phyloP scores from a whole-genome alignment of 2,888 invertebrate species.

The Watsonalla cultraria region DNA sequence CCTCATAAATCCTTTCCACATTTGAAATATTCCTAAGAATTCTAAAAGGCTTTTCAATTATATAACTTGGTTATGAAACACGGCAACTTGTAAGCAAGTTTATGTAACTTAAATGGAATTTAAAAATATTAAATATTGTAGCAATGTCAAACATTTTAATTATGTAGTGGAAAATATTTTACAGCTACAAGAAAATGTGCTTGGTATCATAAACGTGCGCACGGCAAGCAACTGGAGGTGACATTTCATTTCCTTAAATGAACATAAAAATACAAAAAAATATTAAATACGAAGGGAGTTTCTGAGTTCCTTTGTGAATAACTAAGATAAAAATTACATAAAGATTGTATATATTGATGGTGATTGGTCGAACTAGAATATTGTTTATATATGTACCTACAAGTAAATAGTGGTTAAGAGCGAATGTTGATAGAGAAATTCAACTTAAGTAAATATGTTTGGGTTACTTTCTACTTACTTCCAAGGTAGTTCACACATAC shows the following conservation, averaged over 20 bases:
- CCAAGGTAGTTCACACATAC: background rate
- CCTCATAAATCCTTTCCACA: too few relatives aligned
- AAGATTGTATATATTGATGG: too few relatives aligned
- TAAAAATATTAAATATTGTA: background rate
- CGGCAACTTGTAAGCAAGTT: too few relatives aligned
- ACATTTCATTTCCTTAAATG: background rate
- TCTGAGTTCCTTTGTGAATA: too few relatives aligned
- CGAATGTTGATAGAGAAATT: background rate
- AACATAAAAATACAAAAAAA: background rate
- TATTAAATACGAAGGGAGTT: too few relatives aligned
- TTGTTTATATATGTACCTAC: too few relatives aligned
- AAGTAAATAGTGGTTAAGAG: too few relatives aligned
- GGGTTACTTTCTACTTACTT: background rate
- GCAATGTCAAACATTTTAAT: background rate
- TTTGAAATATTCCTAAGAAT: too few relatives aligned
- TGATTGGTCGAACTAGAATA: too few relatives aligned
- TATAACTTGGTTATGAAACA: too few relatives aligned
- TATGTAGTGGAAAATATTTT: background rate
- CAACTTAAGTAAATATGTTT: background rate
- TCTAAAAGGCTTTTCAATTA: too few relatives aligned
- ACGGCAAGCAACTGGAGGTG: slow-evolving; percentile 1
- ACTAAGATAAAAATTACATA: too few relatives aligned
- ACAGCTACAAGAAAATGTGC: background rate
- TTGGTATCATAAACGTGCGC: background rate
- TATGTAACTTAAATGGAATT: background rate